Evolutionary conservation across 2,113 vertebrate species (phyloP).

Genomic region (Hassar affinis): DNA sequence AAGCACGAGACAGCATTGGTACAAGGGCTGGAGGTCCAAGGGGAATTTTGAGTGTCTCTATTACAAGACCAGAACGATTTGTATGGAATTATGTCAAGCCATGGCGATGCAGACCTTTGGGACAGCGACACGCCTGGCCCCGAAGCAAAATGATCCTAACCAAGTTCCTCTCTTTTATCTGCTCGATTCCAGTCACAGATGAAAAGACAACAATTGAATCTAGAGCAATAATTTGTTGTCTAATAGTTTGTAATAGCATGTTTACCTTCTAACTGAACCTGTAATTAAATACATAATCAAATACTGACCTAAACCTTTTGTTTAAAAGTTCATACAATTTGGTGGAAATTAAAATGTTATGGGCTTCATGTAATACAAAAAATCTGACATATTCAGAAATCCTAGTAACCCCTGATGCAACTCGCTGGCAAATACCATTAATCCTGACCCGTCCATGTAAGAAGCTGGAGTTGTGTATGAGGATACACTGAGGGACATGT

Average conservation of each 20-base stretch:
- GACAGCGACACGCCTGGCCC: constrained; percentile 76
- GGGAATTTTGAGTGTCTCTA: constrained; percentile 84
- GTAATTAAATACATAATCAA: not conserved
- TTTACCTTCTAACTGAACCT: not conserved
- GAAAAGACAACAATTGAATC: not conserved
- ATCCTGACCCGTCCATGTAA: constrained; percentile 36
- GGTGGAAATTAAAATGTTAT: constrained; percentile 17
- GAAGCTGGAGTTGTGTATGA: constrained; percentile 32
- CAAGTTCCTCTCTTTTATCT: constrained; percentile 53
- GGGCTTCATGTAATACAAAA: constrained; percentile 17
- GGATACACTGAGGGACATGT: constrained; percentile 57
- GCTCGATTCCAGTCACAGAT: not conserved
- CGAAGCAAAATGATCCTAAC: constrained; percentile 72
- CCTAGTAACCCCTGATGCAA: constrained; percentile 48
- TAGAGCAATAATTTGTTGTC: not conserved
- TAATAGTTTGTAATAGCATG: not conserved
- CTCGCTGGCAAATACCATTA: constrained; percentile 49
- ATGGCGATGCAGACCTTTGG: constrained; percentile 76
- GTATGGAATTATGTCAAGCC: constrained; percentile 78
- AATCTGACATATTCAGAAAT: constrained; percentile 47
- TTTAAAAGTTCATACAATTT: constrained; percentile 12
- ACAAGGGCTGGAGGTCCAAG: constrained; percentile 75
- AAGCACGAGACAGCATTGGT: constrained; percentile 80
- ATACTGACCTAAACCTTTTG: not conserved
- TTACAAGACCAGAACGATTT: constrained; percentile 77